phyloP scores from a whole-genome alignment of 2,888 invertebrate species.

The Agonopterix alstromeriana region DNA sequence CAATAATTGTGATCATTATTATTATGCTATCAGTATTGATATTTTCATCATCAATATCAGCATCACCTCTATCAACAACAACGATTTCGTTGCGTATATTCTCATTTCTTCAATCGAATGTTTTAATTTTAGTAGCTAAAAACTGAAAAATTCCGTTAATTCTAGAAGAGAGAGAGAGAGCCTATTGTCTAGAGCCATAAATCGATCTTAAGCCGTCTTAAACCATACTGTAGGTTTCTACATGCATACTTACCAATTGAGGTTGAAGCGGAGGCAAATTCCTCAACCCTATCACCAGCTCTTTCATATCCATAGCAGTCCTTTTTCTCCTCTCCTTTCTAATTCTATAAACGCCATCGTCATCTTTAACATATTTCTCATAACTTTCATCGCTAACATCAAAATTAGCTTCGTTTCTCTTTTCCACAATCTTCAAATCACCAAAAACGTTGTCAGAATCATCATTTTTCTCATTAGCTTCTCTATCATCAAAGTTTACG shows the following conservation, averaged over 20 bases:
- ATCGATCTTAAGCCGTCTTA: no score
- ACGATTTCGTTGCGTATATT: no score
- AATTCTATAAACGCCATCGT: slow-evolving; percentile 34
- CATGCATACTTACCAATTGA: background rate
- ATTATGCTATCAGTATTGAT: no score
- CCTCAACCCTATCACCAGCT: slow-evolving; percentile 19
- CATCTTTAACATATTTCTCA: slow-evolving; percentile 29
- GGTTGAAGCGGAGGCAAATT: slow-evolving; percentile 26
- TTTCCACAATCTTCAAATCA: background rate
- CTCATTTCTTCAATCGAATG: no score
- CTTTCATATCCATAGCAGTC: slow-evolving; percentile 12
- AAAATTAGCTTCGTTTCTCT: background rate
- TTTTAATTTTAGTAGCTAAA: no score
- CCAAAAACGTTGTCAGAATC: slow-evolving; percentile 12
- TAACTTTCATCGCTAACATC: slow-evolving; percentile 10
- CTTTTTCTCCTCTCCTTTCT: slow-evolving; percentile 22
- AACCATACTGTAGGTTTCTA: no score
- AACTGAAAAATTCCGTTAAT: no score
- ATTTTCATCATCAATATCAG: no score
- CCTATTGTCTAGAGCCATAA: no score
- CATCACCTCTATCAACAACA: no score
- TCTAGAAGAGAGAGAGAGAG: no score
- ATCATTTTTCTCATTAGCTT: background rate
- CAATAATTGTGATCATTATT: no score
- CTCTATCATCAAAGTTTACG: slow-evolving; percentile 1